A percentile compares a stretch with the other conserved stretches of the same genome.
These are phyloP conservation scores for Dolichoris vasculosae DNA, from an alignment of 1,140 invertebrate species.

Conservation along the genomic window DNA sequence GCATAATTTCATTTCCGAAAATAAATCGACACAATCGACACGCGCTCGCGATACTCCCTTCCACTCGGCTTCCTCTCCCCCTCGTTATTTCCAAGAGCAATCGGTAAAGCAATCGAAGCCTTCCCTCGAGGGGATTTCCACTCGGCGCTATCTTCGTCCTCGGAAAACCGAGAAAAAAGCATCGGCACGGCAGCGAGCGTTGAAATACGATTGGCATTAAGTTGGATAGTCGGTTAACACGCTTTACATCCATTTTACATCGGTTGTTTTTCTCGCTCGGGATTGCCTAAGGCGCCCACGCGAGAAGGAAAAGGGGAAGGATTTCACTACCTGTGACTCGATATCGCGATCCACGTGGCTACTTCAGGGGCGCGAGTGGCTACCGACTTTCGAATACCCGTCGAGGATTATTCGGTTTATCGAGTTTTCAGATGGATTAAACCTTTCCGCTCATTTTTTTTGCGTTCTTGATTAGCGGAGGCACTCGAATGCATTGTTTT, in stretches of 20 bases:
- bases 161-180: background rate
- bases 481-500: too few species aligned
- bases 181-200: conserved; percentile 40
- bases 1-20: conserved; percentile 26
- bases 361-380: conserved; percentile 14
- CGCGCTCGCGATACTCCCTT: background rate
- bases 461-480: too few species aligned
- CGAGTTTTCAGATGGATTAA: too few species aligned
- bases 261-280: conserved; percentile 44
- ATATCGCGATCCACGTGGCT: background rate
- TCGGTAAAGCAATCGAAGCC: background rate
- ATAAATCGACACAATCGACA: conserved; percentile 10
- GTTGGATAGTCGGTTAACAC: conserved; percentile 55
- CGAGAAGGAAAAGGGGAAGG: background rate
- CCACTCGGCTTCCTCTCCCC: background rate
- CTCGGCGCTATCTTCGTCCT: too few species aligned
- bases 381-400: background rate
- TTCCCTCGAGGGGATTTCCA: too few species aligned
- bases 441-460: too few species aligned
- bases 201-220: conserved; percentile 60
- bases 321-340: background rate
- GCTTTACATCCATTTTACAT: conserved; percentile 46
- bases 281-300: conserved; percentile 53
- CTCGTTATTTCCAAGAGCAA: background rate
- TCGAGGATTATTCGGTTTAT: too few species aligned